phyloP scores from a whole-genome alignment of 2,113 vertebrate genomes.

The Chlamydotis undulata region DNA sequence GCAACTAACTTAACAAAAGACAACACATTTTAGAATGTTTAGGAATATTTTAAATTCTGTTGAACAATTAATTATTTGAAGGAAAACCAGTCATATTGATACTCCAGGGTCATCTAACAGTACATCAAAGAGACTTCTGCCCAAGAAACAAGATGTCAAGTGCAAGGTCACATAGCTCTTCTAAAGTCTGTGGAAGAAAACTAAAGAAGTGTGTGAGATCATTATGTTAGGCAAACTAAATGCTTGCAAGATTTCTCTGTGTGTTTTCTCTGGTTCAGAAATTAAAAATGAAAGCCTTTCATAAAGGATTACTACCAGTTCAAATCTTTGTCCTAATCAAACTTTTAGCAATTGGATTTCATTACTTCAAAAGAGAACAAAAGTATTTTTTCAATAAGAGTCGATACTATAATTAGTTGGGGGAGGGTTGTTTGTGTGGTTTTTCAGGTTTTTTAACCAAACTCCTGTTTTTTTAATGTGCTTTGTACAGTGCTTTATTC shows the following conservation, averaged over 20 bases:
- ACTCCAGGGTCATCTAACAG: background rate
- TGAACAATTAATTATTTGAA: background rate
- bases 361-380: background rate
- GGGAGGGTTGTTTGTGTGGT: background rate
- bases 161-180: background rate
- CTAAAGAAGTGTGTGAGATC: background rate
- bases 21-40: background rate
- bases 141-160: background rate
- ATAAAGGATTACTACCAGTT: background rate
- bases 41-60: background rate
- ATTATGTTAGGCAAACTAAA: background rate
- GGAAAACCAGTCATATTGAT: background rate
- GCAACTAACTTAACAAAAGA: background rate
- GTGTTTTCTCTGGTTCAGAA: background rate
- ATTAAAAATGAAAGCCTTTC: background rate
- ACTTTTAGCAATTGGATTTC: background rate
- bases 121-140: background rate
- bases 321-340: background rate
- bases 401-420: background rate
- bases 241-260: background rate
- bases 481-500: background rate
- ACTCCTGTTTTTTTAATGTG: background rate
- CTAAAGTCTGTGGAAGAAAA: background rate
- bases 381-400: slow-evolving; percentile 13
- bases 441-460: background rate